Percentiles rank a stretch among this genome's conserved stretches.
Evolutionary conservation across 2,888 invertebrate genomes (phyloP).

Genomic region (Callinectes sapidus): DNA sequence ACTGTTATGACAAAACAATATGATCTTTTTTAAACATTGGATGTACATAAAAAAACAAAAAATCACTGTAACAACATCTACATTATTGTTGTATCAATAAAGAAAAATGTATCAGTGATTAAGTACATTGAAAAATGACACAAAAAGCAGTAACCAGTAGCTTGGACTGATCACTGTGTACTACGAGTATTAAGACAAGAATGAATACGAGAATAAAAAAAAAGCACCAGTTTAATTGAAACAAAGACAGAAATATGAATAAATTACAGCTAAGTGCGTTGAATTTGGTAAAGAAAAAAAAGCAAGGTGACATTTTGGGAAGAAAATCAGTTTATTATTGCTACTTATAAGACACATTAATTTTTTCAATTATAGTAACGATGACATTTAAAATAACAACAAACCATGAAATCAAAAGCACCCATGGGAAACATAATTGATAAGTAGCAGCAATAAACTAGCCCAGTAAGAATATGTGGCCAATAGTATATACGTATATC

Average conservation of each 20-base stretch:
- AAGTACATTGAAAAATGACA: neutral
- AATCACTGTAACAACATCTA: neutral
- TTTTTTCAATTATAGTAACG: no score
- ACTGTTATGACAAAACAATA: neutral
- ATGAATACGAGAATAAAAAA: neutral
- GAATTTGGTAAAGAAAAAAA: neutral
- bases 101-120: neutral
- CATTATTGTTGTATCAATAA: neutral
- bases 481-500: neutral
- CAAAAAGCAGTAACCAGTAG: neutral
- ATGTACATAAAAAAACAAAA: neutral
- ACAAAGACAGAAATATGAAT: neutral
- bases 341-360: no score
- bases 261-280: neutral
- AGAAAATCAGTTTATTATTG: no score
- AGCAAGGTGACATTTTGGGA: constrained; percentile 12
- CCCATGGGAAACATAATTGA: no score
- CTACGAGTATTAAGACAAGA: neutral
- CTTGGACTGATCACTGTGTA: neutral
- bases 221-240: neutral
- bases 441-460: no score
- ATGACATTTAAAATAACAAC: no score
- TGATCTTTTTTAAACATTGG: neutral
- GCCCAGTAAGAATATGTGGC: neutral
- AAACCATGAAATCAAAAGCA: no score